Conservation (phyloP, 2,113 vertebrate species). For the Gymnorhina tibicen region DNA sequence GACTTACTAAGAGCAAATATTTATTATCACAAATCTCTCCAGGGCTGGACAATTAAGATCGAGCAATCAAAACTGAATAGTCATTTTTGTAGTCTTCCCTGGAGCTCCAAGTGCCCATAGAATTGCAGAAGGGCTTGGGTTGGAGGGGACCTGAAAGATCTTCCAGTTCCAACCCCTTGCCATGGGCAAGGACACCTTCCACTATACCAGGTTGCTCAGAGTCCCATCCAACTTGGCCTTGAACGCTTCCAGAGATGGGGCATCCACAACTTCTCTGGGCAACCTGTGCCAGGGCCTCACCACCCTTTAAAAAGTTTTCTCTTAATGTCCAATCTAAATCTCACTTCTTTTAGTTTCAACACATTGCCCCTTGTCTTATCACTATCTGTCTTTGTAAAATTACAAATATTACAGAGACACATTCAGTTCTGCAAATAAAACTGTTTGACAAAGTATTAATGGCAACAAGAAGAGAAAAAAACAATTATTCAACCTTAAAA, state of each 20-base stretch:
- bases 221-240: not conserved
- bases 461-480: not conserved
- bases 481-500: not conserved
- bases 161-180: not conserved
- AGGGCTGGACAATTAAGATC: not conserved
- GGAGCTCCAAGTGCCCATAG: not conserved
- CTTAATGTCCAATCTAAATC: not conserved
- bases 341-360: not conserved
- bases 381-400: not conserved
- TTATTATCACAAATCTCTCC: not conserved
- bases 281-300: not conserved
- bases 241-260: not conserved
- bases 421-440: not conserved
- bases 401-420: not conserved
- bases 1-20: not conserved
- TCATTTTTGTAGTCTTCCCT: not conserved
- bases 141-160: not conserved
- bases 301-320: not conserved
- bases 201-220: not conserved
- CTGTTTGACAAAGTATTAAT: not conserved
- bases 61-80: not conserved
- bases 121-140: not conserved
- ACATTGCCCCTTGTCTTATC: not conserved
- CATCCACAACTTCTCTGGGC: not conserved
- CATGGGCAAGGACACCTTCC: not conserved